phyloP scores from a whole-genome alignment of 2,113 vertebrate genomes.

The Rissa tridactyla region DNA sequence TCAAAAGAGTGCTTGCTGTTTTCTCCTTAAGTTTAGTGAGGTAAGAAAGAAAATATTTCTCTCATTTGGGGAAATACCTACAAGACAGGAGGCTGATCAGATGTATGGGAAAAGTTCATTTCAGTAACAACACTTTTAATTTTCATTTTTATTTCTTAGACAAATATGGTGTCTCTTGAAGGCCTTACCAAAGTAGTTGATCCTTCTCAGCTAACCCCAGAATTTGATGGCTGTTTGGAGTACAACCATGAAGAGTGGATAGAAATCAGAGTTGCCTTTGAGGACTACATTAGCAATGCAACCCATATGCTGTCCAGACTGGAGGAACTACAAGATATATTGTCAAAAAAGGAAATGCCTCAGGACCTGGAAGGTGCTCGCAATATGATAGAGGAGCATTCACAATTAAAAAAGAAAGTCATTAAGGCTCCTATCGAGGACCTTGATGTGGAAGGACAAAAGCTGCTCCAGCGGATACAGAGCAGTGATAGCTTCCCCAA shows the following conservation, averaged over 20 bases:
- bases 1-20: background rate
- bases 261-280: slow-evolving; percentile 90
- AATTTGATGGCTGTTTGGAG: slow-evolving; percentile 96
- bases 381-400: slow-evolving; percentile 93
- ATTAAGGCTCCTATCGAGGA: slow-evolving; percentile 95
- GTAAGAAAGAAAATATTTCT: background rate
- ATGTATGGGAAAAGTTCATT: background rate
- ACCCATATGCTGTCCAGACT: slow-evolving; percentile 88
- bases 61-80: background rate
- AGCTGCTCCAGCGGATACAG: slow-evolving; percentile 92
- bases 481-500: slow-evolving; percentile 91
- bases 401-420: slow-evolving; percentile 91
- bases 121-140: background rate
- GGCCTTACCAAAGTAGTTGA: slow-evolving; percentile 98
- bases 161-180: slow-evolving; percentile 98
- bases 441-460: slow-evolving; percentile 91
- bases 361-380: slow-evolving; percentile 92
- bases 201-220: slow-evolving; percentile 94
- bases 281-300: slow-evolving; percentile 93
- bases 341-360: slow-evolving; percentile 93
- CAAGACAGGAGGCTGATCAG: background rate
- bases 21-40: background rate
- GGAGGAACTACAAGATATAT: slow-evolving; percentile 94
- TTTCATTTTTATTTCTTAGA: slow-evolving; percentile 71
- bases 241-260: slow-evolving; percentile 99